phyloP scores from a whole-genome alignment of 2,888 invertebrate genomes.

The Callosobruchus maculatus region DNA sequence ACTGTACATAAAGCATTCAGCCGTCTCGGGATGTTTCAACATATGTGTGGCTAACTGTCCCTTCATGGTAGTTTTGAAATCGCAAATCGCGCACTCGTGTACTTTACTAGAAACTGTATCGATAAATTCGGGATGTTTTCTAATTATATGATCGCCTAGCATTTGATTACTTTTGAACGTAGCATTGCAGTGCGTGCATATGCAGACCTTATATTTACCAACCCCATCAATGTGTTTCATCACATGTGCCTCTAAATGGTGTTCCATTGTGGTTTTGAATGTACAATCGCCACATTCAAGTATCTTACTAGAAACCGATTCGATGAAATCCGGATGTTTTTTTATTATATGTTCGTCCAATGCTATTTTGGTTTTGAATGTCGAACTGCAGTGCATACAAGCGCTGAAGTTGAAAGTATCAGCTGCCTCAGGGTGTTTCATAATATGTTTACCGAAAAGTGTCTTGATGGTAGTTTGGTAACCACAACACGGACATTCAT shows the following conservation, averaged over 20 bases:
- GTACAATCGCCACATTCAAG: neutral
- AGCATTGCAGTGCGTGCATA: neutral
- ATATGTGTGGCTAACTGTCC: neutral
- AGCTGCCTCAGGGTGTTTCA: neutral
- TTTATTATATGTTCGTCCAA: neutral
- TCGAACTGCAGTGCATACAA: neutral
- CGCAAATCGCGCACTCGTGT: neutral
- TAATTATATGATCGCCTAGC: neutral
- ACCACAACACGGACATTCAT: neutral
- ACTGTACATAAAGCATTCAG: neutral
- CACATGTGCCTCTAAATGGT: neutral
- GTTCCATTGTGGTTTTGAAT: neutral
- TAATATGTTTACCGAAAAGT: neutral
- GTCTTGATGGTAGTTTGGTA: neutral
- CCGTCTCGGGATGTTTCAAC: neutral
- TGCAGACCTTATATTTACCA: neutral
- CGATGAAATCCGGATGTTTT: neutral
- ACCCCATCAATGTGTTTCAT: neutral
- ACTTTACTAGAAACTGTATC: neutral
- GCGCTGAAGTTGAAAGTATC: neutral
- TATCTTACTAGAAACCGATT: neutral
- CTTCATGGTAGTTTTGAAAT: neutral
- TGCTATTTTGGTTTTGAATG: neutral
- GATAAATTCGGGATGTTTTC: neutral
- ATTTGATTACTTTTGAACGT: neutral